These are phyloP conservation scores for Diplogasteroides magnus DNA, from an alignment of 1,140 invertebrate genomes.

Conservation along the genomic window DNA sequence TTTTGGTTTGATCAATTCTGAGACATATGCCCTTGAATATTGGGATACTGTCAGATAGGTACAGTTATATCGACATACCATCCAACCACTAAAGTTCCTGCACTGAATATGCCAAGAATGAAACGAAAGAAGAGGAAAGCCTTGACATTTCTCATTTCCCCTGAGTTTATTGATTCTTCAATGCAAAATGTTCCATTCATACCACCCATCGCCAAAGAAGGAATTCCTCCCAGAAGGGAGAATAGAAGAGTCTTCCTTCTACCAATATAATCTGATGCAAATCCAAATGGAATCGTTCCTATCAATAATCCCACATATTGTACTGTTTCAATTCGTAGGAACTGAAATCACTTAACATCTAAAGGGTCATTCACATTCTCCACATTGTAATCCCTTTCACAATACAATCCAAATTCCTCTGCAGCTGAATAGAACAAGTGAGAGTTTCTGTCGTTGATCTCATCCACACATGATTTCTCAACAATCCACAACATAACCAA, in stretches of 20 bases:
- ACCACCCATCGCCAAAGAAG: not conserved
- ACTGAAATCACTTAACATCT: not conserved
- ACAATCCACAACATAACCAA: no score
- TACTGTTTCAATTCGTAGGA: not conserved
- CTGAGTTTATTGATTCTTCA: not conserved
- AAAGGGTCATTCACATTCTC: not conserved
- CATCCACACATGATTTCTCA: not conserved
- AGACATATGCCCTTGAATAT: not conserved
- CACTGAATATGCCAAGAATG: not conserved
- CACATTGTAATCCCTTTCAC: not conserved
- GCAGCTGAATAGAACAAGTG: not conserved
- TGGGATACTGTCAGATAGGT: not conserved
- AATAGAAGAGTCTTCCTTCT: not conserved
- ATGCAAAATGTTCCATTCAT: not conserved
- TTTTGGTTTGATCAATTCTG: not conserved
- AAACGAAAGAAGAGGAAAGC: not conserved
- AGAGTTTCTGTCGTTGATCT: not conserved
- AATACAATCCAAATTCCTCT: not conserved
- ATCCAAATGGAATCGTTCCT: not conserved
- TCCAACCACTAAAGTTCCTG: not conserved
- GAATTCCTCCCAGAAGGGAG: not conserved
- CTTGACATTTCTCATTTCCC: not conserved
- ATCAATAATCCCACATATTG: not conserved
- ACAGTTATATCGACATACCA: not conserved
- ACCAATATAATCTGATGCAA: not conserved